Evolutionary conservation across 2,888 invertebrate species (phyloP), one percentile per base, ranked within the genome.

Genomic region (Seladonia tumulorum): DNA sequence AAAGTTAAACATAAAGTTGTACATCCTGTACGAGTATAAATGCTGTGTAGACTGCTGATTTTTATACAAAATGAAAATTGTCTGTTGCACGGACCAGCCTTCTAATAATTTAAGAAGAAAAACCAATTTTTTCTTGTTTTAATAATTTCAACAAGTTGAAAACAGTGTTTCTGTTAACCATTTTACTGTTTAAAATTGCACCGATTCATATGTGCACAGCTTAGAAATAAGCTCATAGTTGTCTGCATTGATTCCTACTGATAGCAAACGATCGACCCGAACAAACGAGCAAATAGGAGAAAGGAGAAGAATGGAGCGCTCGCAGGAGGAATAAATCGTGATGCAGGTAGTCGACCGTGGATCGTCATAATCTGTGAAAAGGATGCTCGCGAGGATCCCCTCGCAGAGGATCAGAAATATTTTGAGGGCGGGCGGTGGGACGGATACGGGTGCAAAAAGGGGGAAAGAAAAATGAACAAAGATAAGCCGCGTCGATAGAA

Each of bases 401-500:
- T n/a, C 29, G 22, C 10, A 60, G 42, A 25, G 63, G 35, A 70
- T 39, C 39, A 35, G 70, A 42, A 45, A 53, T 68, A 70, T 83
- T 84, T 53, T 77, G 53, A 47, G 18, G 60, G 10, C 12, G 68
- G 22, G 35, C 4, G 22, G 35, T 16, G 18, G 18, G 35, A 7
- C 29, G 35, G 18, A 18, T 8, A 29, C 39, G 68, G 63, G 35
- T 22, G 68, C 22, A 66, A n/a, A 25, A 42, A 25, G 63, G 49
- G 57, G 10, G 47, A 60, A 45, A 75, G 79, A 85, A 73, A 79
- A 78, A 73, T 70, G 81, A 72, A 68, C 68, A 70, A 75, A 85
- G 82, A 85, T 76, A 89, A 87, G 83, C 79, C 71, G 70, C 35
- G 79, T 79, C 57, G 66, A 75, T 77, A 79, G 73, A 49, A 78